Evolutionary conservation across 2,888 invertebrate species (phyloP).

Genomic region (Stenotaenia linearis): DNA sequence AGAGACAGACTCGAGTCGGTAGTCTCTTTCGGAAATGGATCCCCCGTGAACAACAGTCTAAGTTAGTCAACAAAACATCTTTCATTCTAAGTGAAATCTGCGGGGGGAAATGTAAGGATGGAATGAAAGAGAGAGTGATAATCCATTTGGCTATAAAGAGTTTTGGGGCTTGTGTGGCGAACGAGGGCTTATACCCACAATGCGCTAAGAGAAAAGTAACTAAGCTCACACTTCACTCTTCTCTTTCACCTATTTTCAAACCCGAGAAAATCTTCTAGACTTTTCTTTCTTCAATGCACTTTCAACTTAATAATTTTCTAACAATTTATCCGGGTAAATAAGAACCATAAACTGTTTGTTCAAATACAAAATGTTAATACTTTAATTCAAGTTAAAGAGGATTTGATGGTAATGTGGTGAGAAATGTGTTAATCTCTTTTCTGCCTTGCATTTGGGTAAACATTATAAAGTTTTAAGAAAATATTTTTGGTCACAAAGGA

Average conservation of each 20-base stretch:
- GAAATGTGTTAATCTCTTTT: too few relatives aligned
- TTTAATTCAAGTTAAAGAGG: too few relatives aligned
- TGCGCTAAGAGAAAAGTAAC: neutral
- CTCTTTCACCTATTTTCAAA: neutral
- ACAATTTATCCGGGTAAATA: neutral
- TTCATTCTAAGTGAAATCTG: neutral
- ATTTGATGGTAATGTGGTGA: too few relatives aligned
- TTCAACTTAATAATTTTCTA: neutral
- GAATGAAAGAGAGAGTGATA: neutral
- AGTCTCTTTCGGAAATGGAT: neutral
- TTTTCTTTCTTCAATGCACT: neutral
- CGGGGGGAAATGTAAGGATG: neutral
- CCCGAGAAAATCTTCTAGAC: neutral
- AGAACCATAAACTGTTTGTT: neutral
- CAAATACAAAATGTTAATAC: too few relatives aligned
- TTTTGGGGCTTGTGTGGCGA: neutral
- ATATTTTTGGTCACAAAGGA: too few relatives aligned
- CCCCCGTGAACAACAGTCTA: neutral
- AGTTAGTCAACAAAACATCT: neutral
- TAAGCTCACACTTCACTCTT: neutral
- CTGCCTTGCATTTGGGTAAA: too few relatives aligned
- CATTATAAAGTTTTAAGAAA: too few relatives aligned
- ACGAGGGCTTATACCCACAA: neutral
- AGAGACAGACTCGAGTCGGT: neutral
- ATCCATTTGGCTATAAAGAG: neutral